Evolutionary conservation across 2,113 vertebrate genomes (phyloP).

Genomic region (Gallinago undulata): DNA sequence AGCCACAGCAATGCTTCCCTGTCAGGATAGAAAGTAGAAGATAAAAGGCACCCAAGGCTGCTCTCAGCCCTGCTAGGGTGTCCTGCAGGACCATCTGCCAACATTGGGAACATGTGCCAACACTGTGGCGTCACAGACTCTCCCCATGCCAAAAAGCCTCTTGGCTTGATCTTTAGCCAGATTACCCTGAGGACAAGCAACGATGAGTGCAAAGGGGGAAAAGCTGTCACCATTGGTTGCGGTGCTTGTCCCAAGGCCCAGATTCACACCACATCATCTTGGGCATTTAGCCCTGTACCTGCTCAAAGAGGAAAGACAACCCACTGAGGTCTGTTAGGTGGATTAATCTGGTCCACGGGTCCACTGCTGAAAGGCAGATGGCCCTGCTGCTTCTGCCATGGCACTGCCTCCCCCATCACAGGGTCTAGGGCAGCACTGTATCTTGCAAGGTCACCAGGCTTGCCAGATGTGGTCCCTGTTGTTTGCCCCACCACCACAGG

Average conservation of each 20-base stretch:
- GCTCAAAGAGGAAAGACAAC: background rate
- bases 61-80: background rate
- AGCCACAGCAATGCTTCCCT: background rate
- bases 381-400: background rate
- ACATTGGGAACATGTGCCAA: background rate
- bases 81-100: background rate
- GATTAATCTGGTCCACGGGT: background rate
- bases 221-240: background rate
- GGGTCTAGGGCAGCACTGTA: background rate
- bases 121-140: background rate
- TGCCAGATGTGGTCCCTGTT: background rate
- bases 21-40: background rate
- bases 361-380: background rate
- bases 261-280: background rate
- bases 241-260: background rate
- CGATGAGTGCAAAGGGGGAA: background rate
- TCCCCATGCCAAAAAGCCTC: background rate
- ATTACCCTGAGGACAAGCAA: background rate
- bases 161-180: background rate
- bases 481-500: background rate
- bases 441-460: background rate
- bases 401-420: background rate
- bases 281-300: rapidly evolving
- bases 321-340: rapidly evolving
- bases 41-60: background rate